phyloP scores from a whole-genome alignment of 2,797 vertebrate genomes.

The Anabas testudineus region DNA sequence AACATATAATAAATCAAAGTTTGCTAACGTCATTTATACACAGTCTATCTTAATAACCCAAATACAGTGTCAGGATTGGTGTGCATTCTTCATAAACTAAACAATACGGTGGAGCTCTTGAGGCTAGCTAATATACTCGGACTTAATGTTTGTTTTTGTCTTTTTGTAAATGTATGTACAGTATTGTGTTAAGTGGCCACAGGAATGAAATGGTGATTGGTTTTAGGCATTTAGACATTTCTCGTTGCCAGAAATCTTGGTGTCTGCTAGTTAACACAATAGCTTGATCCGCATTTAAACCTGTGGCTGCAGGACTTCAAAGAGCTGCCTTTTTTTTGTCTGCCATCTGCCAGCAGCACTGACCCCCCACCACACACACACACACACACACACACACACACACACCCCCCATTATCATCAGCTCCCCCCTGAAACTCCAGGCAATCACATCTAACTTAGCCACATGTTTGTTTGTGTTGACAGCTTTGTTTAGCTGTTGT shows the following conservation, averaged over 20 bases:
- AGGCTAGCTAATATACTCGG: not conserved
- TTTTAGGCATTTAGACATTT: not conserved
- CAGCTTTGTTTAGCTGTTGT: slow-evolving; percentile 31
- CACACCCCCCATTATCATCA: not conserved
- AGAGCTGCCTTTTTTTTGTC: slow-evolving; percentile 57
- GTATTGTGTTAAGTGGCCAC: not conserved
- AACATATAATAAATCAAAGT: slow-evolving; percentile 14
- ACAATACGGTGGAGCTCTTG: not conserved
- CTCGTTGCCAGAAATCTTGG: not conserved
- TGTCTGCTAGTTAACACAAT: slow-evolving; percentile 51
- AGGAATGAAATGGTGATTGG: not conserved
- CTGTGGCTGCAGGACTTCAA: slow-evolving; percentile 69
- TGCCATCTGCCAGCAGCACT: slow-evolving; percentile 73
- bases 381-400: too few relatives aligned
- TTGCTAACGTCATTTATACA: not conserved
- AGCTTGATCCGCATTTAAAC: slow-evolving; percentile 74
- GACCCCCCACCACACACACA: not conserved
- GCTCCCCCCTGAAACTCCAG: slow-evolving; percentile 9
- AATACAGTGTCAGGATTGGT: not conserved
- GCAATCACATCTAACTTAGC: slow-evolving; percentile 22
- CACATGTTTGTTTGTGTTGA: slow-evolving; percentile 31
- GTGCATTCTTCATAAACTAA: not conserved
- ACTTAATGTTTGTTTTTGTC: not conserved
- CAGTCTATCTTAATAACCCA: not conserved
- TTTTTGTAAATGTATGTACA: not conserved